Conservation (phyloP, 2,888 invertebrate genomes). For the Watsonalla cultraria region DNA sequence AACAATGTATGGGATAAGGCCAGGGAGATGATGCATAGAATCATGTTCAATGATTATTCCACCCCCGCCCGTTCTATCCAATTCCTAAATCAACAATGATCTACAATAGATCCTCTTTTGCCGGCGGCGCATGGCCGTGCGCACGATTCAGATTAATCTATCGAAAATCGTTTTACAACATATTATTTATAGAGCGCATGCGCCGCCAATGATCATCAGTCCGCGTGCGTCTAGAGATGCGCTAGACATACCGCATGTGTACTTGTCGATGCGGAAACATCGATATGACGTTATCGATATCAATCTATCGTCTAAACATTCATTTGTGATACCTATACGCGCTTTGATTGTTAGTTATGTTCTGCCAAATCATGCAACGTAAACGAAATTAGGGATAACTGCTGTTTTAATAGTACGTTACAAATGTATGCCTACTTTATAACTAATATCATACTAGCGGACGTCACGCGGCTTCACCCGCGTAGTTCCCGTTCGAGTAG, state of each 20-base stretch:
- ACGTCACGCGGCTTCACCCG: too few species aligned
- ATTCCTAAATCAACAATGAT: conserved; percentile 56
- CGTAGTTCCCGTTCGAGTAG: too few species aligned
- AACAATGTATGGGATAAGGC: too few species aligned
- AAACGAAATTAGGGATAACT: conserved; percentile 6
- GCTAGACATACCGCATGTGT: conserved; percentile 33
- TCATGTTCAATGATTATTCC: background rate
- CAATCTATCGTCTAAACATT: conserved; percentile 23
- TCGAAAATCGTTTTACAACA: conserved; percentile 80
- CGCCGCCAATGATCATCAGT: conserved; percentile 77
- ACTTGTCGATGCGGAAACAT: conserved; percentile 49
- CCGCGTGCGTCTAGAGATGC: conserved; percentile 69
- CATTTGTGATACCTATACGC: conserved; percentile 22
- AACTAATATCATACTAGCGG: too few species aligned
- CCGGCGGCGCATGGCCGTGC: conserved; percentile 73
- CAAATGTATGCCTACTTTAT: too few species aligned
- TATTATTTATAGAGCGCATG: conserved; percentile 79
- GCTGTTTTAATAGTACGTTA: too few species aligned
- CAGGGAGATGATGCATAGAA: too few species aligned
- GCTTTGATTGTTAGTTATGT: conserved; percentile 4
- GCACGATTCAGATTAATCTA: conserved; percentile 80
- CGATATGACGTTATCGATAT: conserved; percentile 35
- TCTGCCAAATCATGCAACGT: conserved; percentile 29
- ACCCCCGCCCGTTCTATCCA: conserved; percentile 38
- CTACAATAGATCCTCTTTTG: conserved; percentile 73